Base-by-base conservation (phyloP, 2,113 vertebrate species). In the Dryoscopus gambensis region DNA sequence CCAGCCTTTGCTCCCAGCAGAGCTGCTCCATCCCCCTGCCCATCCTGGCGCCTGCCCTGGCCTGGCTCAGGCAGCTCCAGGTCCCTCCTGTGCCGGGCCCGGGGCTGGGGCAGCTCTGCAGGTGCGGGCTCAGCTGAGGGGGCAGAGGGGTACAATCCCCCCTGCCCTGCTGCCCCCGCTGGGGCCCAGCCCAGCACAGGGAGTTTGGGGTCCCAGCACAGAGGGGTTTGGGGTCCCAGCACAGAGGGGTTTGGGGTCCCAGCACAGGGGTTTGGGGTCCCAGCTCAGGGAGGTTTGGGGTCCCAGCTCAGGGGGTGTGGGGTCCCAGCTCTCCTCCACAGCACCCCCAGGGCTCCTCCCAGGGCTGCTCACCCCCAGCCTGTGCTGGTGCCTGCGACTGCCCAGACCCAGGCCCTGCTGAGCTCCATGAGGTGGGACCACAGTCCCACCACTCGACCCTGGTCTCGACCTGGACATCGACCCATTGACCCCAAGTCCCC, bases 371-470 rank as follows among this genome's bases (percentile, higher is more conserved):
- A 15, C 6, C 28, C 21, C 40, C 49, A 55, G 59, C 19, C 30
- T 27, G 23, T 37, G 39, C 49, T 27, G 46, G 19, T 70, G 37
- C 25, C 21, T 35, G 19, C 4, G 3, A 23, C 1, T 56, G 42
- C 24, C 6, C 35, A 14, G 35, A 31, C 13, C 30, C 10, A 16
- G 24, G 24, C 15, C 42, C 35, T 67, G 35, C 31, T 35, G 35
- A 67, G 81, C 28, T 55, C 49, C 31, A 13, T 8, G 31, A 52
- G 46, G n/a, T n/a, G n/a, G n/a, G n/a, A n/a, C 20, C 42, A 75
- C 2, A 2, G 50, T 65, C 12, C n/a, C 42, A 47, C 5, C 52
- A 16, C 13, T 31, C 0, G 0, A 33, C 27, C 62, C 27, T 52
- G 55, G 18, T 53, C 23, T 46, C 39, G 28, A 31, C 19, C 8